phyloP scores from a whole-genome alignment of 1,140 invertebrate genomes.

The Cherax destructor region DNA sequence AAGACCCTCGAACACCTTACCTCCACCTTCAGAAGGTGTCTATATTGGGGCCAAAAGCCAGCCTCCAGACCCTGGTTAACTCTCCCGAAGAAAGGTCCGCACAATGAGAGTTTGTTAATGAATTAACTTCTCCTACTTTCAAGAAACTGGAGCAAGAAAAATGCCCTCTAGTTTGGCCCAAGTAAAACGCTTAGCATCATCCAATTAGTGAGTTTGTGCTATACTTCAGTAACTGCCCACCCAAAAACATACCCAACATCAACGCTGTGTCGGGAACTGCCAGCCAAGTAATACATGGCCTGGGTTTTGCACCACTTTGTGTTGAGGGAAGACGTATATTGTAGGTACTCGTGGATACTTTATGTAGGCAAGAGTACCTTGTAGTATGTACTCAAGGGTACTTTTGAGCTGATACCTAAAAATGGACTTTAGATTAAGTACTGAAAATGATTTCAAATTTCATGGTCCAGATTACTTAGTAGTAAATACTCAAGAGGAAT shows the following conservation, averaged over 20 bases:
- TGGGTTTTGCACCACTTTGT: conserved; percentile 1
- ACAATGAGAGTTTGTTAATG: conserved; percentile 67
- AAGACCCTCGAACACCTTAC: no score
- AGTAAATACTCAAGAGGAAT: no score
- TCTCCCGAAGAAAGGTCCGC: conserved; percentile 57
- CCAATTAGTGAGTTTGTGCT: conserved; percentile 69
- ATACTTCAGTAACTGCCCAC: conserved; percentile 59
- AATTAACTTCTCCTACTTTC: conserved; percentile 69
- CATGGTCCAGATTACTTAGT: no score
- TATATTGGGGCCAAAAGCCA: not conserved
- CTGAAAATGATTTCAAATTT: no score
- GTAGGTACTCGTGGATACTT: no score
- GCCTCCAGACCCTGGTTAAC: conserved; percentile 10
- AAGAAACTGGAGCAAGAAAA: conserved; percentile 61
- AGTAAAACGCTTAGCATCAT: conserved; percentile 69
- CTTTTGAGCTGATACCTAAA: no score
- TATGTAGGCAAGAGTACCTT: no score
- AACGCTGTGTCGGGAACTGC: conserved; percentile 13
- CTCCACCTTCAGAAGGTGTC: no score
- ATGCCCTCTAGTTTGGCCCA: conserved; percentile 56
- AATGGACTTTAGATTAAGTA: no score
- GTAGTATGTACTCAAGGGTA: no score
- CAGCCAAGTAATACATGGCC: not conserved
- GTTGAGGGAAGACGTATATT: not conserved
- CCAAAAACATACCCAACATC: conserved; percentile 13